Percentiles rank a stretch among this genome's conserved stretches.
These are phyloP conservation scores for Cephus runcator DNA, from an alignment of 2,888 invertebrate genomes.

Conservation along the genomic window DNA sequence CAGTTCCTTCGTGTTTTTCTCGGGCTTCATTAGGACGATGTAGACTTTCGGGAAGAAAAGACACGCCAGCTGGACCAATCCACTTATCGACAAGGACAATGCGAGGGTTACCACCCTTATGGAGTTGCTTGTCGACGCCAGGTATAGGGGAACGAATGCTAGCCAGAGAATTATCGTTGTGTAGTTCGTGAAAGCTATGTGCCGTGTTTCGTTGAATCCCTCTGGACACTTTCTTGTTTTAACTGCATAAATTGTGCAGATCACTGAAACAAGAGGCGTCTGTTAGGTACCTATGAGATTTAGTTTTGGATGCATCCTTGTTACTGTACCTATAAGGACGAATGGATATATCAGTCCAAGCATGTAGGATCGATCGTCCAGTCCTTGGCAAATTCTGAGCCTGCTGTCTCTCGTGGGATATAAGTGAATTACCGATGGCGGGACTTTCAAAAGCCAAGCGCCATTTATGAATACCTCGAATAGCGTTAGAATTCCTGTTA, in stretches of 20 bases:
- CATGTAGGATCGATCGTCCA: slow-evolving; percentile 67
- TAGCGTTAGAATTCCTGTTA: slow-evolving; percentile 66
- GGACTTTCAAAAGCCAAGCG: slow-evolving; percentile 66
- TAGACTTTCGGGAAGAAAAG: slow-evolving; percentile 70
- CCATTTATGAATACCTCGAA: slow-evolving; percentile 67
- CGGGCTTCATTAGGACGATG: slow-evolving; percentile 69
- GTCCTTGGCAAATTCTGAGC: slow-evolving; percentile 62
- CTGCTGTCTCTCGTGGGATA: slow-evolving; percentile 60
- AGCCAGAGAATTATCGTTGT: slow-evolving; percentile 70
- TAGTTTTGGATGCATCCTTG: background rate
- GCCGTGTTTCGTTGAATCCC: slow-evolving; percentile 71
- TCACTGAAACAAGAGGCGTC: slow-evolving; percentile 38
- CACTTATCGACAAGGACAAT: slow-evolving; percentile 68
- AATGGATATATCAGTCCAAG: slow-evolving; percentile 69
- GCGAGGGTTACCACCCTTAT: slow-evolving; percentile 68
- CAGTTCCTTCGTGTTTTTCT: slow-evolving; percentile 70
- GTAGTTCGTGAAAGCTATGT: slow-evolving; percentile 70
- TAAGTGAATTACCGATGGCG: slow-evolving; percentile 62
- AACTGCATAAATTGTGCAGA: slow-evolving; percentile 69
- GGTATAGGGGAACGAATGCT: slow-evolving; percentile 69
- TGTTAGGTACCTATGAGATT: background rate
- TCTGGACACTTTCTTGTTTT: slow-evolving; percentile 71
- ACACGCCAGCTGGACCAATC: slow-evolving; percentile 68
- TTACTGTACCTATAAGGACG: slow-evolving; percentile 63
- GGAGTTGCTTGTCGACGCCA: slow-evolving; percentile 66